phyloP scores from a whole-genome alignment of 2,113 vertebrate species.

The Pachyramphus minor region DNA sequence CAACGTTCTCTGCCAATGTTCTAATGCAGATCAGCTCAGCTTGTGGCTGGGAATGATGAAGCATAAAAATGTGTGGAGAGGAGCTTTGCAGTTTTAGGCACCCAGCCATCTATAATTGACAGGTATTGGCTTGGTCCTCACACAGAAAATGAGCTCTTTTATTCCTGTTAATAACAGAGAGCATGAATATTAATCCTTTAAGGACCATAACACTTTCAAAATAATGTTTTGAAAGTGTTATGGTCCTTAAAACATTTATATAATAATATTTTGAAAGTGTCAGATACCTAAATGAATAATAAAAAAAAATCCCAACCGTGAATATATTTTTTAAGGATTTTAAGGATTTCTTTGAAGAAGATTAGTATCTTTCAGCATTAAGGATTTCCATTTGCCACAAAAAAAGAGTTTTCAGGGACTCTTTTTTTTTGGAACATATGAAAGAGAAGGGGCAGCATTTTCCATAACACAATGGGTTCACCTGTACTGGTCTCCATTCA shows the following conservation, averaged over 20 bases:
- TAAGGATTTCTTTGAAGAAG: not conserved
- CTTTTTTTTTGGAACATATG: not conserved
- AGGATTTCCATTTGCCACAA: not conserved
- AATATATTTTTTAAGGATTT: not conserved
- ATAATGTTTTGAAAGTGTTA: not conserved
- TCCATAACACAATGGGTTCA: not conserved
- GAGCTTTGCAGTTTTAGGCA: not conserved
- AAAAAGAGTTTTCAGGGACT: not conserved
- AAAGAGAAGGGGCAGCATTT: not conserved
- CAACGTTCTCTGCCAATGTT: not conserved
- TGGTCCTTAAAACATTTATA: not conserved
- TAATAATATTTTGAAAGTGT: not conserved
- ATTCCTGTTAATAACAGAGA: not conserved
- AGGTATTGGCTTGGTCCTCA: not conserved
- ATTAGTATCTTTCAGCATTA: not conserved
- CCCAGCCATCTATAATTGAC: not conserved
- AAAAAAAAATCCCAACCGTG: not conserved
- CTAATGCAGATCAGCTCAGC: not conserved
- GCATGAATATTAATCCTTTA: not conserved
- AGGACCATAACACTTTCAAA: not conserved
- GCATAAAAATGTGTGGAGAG: not conserved
- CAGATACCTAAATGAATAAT: not conserved
- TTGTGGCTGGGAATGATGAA: not conserved
- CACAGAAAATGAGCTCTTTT: not conserved
- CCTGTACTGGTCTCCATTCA: not conserved